Percentiles rank a stretch among this genome's conserved stretches.
phyloP scores from a whole-genome alignment of 2,113 vertebrate genomes.

The Garra rufa region DNA sequence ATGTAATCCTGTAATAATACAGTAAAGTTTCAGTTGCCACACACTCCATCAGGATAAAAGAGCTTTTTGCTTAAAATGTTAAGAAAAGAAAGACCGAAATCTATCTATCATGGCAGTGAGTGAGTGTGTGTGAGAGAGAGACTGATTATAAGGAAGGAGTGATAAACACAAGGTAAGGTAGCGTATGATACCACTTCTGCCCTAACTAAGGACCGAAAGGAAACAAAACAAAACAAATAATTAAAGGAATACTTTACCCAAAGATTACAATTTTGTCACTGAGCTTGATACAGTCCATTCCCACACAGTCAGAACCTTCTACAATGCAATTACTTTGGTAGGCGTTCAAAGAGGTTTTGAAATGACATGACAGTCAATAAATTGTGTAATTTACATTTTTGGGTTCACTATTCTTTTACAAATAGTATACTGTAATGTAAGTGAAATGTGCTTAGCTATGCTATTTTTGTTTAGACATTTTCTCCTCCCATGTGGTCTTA shows the following conservation, averaged over 20 bases:
- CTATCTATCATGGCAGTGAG: not conserved
- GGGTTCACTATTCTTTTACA: not conserved
- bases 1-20: not conserved
- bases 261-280: not conserved
- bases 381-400: not conserved
- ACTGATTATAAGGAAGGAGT: not conserved
- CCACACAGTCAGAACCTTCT: not conserved
- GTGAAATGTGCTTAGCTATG: not conserved
- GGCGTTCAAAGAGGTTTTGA: not conserved
- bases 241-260: not conserved
- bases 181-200: not conserved
- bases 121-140: not conserved
- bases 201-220: not conserved
- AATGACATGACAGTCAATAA: not conserved
- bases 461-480: not conserved
- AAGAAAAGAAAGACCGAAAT: not conserved
- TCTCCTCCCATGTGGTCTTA: not conserved
- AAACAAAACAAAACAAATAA: not conserved
- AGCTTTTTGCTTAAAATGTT: not conserved
- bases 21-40: conserved; percentile 5
- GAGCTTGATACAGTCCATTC: not conserved
- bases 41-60: conserved; percentile 11
- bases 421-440: not conserved
- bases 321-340: not conserved
- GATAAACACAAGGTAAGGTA: not conserved